These are phyloP conservation scores for Myotis davidii DNA, from an alignment of 2,113 vertebrate species.

Conservation along the genomic window DNA sequence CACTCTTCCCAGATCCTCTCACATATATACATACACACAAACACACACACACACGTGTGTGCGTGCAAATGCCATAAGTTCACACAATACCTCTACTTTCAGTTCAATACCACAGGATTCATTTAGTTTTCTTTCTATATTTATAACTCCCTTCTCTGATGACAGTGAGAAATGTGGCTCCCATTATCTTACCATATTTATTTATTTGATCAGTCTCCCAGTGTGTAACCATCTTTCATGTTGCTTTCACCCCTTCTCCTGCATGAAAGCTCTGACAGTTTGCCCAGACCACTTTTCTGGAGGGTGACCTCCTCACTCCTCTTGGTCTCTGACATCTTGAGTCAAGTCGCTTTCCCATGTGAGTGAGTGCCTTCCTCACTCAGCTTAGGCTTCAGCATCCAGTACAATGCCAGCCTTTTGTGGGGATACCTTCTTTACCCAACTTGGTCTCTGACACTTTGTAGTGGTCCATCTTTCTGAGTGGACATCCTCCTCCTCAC, in stretches of 20 bases:
- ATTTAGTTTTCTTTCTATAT: neutral
- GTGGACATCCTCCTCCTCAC: neutral
- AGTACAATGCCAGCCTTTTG: neutral
- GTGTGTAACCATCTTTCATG: neutral
- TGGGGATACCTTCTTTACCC: neutral
- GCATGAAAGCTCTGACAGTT: neutral
- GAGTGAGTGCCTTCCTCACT: neutral
- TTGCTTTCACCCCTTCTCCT: neutral
- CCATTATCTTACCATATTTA: neutral
- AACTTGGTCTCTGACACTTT: neutral
- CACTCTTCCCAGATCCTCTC: neutral
- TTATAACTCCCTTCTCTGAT: neutral
- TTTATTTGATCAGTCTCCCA: neutral
- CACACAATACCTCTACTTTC: neutral
- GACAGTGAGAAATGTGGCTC: neutral
- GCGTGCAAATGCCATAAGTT: neutral
- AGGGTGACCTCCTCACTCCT: neutral
- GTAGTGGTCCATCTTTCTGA: neutral
- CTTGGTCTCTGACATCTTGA: neutral
- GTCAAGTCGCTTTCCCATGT: neutral
- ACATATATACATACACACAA: neutral
- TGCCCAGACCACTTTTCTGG: neutral
- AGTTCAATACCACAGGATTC: neutral
- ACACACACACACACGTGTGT: neutral
- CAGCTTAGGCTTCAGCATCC: neutral